Evolutionary conservation across 2,113 vertebrate genomes (phyloP), one percentile per base, ranked within the genome.

Genomic region (Tachysurus vachellii): DNA sequence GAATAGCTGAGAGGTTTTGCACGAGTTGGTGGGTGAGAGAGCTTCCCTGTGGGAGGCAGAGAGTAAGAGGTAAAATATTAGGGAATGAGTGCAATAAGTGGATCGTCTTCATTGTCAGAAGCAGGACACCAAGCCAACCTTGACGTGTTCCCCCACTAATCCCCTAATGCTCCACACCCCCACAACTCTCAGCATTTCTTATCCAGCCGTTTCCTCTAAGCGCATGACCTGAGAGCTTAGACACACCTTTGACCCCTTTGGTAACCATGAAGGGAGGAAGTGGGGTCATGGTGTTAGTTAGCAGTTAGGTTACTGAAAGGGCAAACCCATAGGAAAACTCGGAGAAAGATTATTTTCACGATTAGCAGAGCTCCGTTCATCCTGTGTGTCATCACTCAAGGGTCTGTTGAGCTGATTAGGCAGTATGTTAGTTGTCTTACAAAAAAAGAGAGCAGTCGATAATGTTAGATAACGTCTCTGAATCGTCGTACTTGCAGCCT

Each of bases 171-270:
- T 36, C 36, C 36, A 36, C 36, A 50, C 85, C 47, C 61, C 61
- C 61, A 86, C 28, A 53, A 66, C n/a, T 64, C 44, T 16, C 44
- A 75, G 54, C 36, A n/a, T 61, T 85, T 13, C 70, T 84, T 73
- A 85, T 59, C 31, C 16, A 61, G 56, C 61, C 62, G 28, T 53
- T 59, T 57, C 64, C 77, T 47, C 23, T 79, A 28, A 54, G 59
- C 16, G 6, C 7, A 31, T 86, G 79, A 42, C 42, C 47, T n/a
- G 66, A 42, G 26, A 57, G 50, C 42, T 2, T 56, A 21, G 8
- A 83, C 14, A 5, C 21, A 64, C 80, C 44, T 76, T 21, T 82
- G 66, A 82, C 42, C 80, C 17, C 28, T 87, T 83, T 75, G 80
- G 56, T 73, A 61, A 53, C 23, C 53, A 21, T 66, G 53, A 59